phyloP scores from a whole-genome alignment of 2,888 invertebrate genomes.

The Troides oblongomaculatus region DNA sequence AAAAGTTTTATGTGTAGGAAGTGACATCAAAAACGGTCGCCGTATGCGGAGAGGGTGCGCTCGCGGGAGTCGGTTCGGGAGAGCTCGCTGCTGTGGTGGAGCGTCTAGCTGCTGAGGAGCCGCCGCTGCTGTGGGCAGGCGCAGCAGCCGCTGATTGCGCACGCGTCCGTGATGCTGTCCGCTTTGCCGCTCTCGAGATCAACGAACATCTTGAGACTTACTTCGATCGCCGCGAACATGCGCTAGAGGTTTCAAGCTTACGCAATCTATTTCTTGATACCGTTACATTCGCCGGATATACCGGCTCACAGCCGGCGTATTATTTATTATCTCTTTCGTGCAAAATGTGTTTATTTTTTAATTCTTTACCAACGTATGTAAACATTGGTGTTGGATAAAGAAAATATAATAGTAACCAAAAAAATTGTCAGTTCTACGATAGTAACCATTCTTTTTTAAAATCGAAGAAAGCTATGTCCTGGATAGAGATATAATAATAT shows the following conservation, averaged over 20 bases:
- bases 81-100: constrained; percentile 80
- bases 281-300: no score
- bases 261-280: background rate
- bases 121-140: constrained; percentile 94
- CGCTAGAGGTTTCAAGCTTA: constrained; percentile 82
- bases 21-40: constrained; percentile 85
- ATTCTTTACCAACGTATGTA: no score
- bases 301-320: no score
- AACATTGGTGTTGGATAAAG: no score
- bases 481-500: no score
- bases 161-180: constrained; percentile 88
- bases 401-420: no score
- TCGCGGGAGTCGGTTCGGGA: constrained; percentile 42
- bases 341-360: no score
- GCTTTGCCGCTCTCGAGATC: constrained; percentile 94
- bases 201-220: constrained; percentile 98
- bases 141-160: constrained; percentile 85
- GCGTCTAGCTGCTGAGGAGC: constrained; percentile 83
- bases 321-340: no score
- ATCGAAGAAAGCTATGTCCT: no score
- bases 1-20: constrained; percentile 81
- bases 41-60: constrained; percentile 55
- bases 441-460: no score
- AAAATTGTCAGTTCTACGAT: no score
- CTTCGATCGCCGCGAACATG: constrained; percentile 94